phyloP scores from a whole-genome alignment of 2,797 vertebrate species.

The Periparus ater region DNA sequence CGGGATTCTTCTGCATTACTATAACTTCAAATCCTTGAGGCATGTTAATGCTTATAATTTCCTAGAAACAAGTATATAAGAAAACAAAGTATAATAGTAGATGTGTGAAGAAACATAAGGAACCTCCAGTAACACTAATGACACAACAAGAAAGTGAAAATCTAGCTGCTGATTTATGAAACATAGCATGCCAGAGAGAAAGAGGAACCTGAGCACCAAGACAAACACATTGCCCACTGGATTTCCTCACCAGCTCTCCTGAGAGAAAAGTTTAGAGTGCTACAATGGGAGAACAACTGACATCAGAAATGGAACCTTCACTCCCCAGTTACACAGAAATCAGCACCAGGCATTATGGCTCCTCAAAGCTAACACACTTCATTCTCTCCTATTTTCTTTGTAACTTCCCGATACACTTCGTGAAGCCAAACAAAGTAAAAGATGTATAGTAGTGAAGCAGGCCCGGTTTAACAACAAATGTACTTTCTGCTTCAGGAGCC shows the following conservation, averaged over 20 bases:
- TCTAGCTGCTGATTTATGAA: background rate
- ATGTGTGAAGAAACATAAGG: background rate
- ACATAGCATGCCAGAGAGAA: rapidly evolving
- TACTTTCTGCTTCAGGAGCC: too few species aligned
- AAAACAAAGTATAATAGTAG: background rate
- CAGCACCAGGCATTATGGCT: rapidly evolving
- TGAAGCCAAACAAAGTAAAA: background rate
- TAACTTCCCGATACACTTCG: background rate
- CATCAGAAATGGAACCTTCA: background rate
- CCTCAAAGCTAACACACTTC: background rate
- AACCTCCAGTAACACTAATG: background rate
- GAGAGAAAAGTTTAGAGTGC: background rate
- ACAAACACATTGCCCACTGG: rapidly evolving
- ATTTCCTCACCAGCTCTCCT: background rate
- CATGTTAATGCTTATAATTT: background rate
- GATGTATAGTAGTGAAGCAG: rapidly evolving
- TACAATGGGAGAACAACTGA: background rate
- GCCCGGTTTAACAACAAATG: background rate
- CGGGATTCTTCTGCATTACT: background rate
- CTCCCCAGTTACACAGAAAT: rapidly evolving
- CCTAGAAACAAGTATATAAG: background rate
- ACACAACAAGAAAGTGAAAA: background rate
- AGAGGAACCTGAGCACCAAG: background rate
- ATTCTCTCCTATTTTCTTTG: rapidly evolving
- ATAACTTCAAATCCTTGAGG: background rate